Conservation (phyloP, 2,888 invertebrate genomes). For the Cephus sareptanus region DNA sequence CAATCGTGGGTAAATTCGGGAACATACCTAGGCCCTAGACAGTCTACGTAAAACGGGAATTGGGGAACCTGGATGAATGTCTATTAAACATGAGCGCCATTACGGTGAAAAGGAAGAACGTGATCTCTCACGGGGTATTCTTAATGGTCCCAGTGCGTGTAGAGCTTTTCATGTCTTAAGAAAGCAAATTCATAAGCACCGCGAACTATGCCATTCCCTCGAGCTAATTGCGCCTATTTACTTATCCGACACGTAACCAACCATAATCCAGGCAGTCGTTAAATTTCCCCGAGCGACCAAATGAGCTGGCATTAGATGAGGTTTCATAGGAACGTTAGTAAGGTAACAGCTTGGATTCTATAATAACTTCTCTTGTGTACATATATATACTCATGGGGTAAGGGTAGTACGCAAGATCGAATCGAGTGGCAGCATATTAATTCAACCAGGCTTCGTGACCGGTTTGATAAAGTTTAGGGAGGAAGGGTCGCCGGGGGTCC, state of each 20-base stretch:
- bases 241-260: neutral
- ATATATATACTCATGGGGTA: neutral
- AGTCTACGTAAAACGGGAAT: neutral
- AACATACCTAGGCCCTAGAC: too few species aligned
- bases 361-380: neutral
- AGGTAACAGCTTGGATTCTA: neutral
- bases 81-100: neutral
- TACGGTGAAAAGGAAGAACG: neutral
- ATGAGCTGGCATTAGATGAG: neutral
- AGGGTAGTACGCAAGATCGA: neutral
- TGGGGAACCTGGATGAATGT: neutral
- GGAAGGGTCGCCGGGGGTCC: neutral
- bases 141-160: neutral
- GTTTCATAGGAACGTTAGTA: neutral
- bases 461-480: neutral
- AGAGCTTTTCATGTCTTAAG: neutral
- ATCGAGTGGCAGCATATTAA: slow-evolving; percentile 1
- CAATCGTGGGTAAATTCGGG: too few species aligned
- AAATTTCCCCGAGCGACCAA: neutral
- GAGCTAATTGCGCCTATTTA: neutral
- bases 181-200: neutral
- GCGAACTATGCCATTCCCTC: neutral
- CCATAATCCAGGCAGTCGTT: neutral
- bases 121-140: neutral
- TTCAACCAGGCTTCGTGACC: neutral